Base-by-base conservation (phyloP, 2,888 invertebrate genomes). In the Ormia ochracea region DNA sequence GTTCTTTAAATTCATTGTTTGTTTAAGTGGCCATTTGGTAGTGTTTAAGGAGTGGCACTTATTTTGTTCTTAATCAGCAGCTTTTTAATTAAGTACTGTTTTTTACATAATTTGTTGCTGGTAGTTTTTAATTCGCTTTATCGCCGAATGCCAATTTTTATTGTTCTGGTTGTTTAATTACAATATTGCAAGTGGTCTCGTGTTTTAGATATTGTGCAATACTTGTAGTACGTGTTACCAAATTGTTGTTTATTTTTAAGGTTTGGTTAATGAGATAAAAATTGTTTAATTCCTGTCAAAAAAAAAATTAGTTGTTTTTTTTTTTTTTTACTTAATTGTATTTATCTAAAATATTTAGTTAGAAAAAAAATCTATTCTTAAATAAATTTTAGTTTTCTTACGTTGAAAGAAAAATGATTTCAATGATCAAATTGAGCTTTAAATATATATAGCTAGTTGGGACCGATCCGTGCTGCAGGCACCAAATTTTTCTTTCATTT, bases 11-110 rank as follows among this genome's bases (percentile, higher is more conserved):
- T 66, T 70, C 56, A 66, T 41, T 41, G 33, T 48, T 26, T 41
- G 19, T 61, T 70, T 56, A 75, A 75, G 66, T 75, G 36, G 66
- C 66, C 58, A 61, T 72, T 75, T 63, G 45, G 41, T 66, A n/a
- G n/a, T 41, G 6, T 14, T 45, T 36, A 23, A 66, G 79, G 79
- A 72, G 79, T 66, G 79, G 79, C 79, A 38, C 72, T 80, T 54
- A 58, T 66, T 70, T 59, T 52, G 28, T 43, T 10, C 41, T 23
- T 36, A 12, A 58, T 23, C 63, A 50, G 26, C 28, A 36, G 69
- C 23, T 19, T 2, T 28, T 48, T 14, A 36, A 14, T 28, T 19
- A 28, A 33, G 36, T 68, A n/a, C n/a, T n/a, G n/a, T n/a, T n/a
- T n/a, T n/a, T 31, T 31, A 56, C n/a, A 56, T 36, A 65, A 52